Conservation (phyloP, 2,113 vertebrate genomes). For the Uria aalge region DNA sequence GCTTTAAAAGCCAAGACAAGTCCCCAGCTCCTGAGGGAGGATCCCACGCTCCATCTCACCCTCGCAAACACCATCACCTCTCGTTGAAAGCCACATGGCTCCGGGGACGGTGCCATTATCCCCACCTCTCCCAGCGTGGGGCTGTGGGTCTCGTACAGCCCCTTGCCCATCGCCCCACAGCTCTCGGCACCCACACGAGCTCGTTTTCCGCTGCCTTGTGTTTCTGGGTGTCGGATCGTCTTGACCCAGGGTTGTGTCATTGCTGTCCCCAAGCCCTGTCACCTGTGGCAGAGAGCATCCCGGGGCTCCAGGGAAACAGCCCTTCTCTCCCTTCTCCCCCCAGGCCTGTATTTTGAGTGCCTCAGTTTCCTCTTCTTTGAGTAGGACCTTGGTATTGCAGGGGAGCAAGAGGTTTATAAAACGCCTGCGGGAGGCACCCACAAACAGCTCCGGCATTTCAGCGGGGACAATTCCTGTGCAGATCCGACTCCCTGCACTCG, state of each 20-base stretch:
- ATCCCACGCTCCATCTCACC: not conserved
- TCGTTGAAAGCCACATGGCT: not conserved
- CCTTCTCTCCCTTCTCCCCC: not conserved
- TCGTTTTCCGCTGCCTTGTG: not conserved
- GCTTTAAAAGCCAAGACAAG: not conserved
- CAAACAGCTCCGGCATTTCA: not conserved
- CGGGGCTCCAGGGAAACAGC: not conserved
- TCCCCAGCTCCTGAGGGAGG: not conserved
- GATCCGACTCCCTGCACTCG: not conserved
- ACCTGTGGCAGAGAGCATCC: accelerated
- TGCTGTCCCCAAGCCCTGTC: not conserved
- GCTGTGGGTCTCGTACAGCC: not conserved
- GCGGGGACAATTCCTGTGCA: not conserved
- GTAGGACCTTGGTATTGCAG: not conserved
- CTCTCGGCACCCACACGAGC: not conserved
- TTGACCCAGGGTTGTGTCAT: not conserved
- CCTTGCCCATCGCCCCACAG: not conserved
- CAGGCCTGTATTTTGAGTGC: not conserved
- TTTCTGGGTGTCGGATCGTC: not conserved
- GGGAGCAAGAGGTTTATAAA: not conserved
- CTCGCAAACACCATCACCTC: not conserved
- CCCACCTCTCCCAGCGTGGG: not conserved
- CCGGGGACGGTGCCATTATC: not conserved
- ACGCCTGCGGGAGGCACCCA: accelerated
- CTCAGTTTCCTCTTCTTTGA: not conserved